These are phyloP conservation scores for Folsomia candida DNA, from an alignment of 2,888 invertebrate genomes.

Conservation along the genomic window DNA sequence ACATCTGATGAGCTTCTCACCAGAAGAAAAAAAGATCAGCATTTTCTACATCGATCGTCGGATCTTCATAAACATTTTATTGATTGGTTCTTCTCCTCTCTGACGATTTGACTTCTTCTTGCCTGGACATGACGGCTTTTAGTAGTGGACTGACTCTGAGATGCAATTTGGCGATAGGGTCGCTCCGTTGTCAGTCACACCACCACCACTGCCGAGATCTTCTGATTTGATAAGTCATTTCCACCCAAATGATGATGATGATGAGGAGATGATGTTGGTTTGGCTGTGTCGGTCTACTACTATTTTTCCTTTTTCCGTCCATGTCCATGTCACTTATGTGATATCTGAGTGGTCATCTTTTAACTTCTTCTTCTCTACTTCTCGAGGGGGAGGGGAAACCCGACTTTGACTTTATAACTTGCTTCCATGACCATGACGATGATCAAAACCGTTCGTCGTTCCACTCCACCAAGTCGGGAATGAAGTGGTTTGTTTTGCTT, in stretches of 20 bases:
- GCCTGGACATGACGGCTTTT: not conserved
- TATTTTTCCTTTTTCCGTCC: too few species aligned
- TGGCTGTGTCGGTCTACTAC: too few species aligned
- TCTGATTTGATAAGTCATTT: conserved; percentile 1
- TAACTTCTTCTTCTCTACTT: too few species aligned
- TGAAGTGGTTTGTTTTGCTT: conserved; percentile 5
- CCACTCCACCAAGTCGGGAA: not conserved
- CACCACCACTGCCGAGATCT: not conserved
- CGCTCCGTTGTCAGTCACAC: not conserved
- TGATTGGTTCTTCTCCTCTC: not conserved
- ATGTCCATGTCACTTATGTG: not conserved
- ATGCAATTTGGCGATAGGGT: not conserved
- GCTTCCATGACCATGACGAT: too few species aligned
- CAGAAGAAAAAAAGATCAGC: too few species aligned
- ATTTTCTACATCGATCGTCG: too few species aligned
- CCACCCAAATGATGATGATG: not conserved
- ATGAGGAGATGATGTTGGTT: not conserved
- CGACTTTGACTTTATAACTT: too few species aligned
- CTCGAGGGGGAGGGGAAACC: too few species aligned
- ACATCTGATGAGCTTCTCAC: too few species aligned
- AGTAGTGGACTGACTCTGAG: not conserved
- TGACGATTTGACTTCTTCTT: not conserved
- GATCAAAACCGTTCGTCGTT: not conserved
- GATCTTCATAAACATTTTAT: not conserved
- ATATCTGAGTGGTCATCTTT: not conserved